Conservation (phyloP, 1,140 invertebrate genomes). For the Tetramorium parvispinum region DNA sequence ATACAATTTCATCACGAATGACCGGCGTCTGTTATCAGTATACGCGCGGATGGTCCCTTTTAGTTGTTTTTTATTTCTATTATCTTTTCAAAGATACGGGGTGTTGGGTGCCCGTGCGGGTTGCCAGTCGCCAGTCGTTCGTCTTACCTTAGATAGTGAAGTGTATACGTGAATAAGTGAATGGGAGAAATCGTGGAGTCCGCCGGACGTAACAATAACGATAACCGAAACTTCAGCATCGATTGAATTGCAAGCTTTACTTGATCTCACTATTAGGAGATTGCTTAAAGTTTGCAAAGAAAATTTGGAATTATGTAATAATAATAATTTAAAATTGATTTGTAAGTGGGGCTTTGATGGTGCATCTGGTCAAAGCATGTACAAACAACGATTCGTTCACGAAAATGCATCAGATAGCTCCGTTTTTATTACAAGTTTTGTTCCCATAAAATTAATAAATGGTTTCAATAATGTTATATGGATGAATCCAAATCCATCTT, state of each 20-base stretch:
- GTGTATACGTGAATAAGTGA: no score
- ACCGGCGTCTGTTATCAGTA: no score
- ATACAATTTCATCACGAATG: no score
- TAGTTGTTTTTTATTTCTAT: no score
- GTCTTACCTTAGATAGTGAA: no score
- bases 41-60: no score
- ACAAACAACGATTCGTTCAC: not conserved
- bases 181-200: no score
- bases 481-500: constrained; percentile 1
- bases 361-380: not conserved
- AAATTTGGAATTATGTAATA: no score
- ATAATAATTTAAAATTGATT: not conserved
- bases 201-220: no score
- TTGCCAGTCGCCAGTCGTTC: no score
- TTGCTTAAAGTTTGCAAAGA: not conserved
- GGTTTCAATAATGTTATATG: not conserved
- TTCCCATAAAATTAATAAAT: constrained; percentile 13
- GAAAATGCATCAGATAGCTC: not conserved
- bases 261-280: not conserved
- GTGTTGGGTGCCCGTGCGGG: no score
- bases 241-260: not conserved
- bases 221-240: not conserved
- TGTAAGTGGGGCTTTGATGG: not conserved
- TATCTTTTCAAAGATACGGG: no score
- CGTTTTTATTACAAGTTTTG: constrained; percentile 4